Evolutionary conservation across 2,888 invertebrate species (phyloP).

Genomic region (Lamellibrachia satsuma): DNA sequence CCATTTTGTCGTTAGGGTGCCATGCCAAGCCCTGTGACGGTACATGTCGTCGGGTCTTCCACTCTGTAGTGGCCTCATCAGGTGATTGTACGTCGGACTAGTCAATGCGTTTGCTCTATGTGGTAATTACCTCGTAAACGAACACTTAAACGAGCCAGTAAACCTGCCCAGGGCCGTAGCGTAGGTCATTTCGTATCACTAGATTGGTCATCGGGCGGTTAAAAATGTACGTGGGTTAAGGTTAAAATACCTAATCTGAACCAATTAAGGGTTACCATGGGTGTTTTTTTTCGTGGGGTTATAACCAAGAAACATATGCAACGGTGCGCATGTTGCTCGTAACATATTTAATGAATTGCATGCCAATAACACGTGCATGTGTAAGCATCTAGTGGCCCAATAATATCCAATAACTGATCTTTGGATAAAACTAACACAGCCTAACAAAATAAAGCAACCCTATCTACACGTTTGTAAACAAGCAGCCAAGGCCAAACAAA

Average conservation of each 20-base stretch:
- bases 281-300: too few relatives aligned
- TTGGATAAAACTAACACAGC: not conserved
- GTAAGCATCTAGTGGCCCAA: not conserved
- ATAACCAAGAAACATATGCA: too few relatives aligned
- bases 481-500: slow-evolving; percentile 3
- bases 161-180: not conserved
- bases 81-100: not conserved
- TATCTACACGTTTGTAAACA: not conserved
- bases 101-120: not conserved
- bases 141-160: not conserved
- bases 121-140: slow-evolving; percentile 17
- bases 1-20: not conserved
- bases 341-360: not conserved
- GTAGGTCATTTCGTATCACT: not conserved
- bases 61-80: not conserved
- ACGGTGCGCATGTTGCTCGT: too few relatives aligned
- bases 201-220: not conserved
- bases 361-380: not conserved
- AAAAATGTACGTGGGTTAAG: not conserved
- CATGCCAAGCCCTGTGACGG: not conserved
- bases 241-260: not conserved
- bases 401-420: not conserved
- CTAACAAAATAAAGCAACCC: not conserved
- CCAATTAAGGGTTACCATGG: not conserved
- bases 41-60: not conserved